phyloP scores from a whole-genome alignment of 2,113 vertebrate genomes.

The Thermophis baileyi region DNA sequence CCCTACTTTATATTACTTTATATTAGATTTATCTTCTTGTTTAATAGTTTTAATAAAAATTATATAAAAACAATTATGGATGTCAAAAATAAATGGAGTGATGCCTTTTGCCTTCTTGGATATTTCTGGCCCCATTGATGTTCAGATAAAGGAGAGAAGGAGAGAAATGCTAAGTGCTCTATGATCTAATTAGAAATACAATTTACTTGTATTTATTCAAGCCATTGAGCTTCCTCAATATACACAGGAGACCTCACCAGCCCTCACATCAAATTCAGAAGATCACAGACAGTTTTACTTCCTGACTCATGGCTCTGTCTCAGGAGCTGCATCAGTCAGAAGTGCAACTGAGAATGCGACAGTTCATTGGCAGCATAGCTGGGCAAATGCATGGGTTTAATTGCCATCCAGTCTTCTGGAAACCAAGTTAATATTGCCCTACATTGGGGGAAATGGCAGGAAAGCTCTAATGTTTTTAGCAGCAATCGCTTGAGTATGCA shows the following conservation, averaged over 20 bases:
- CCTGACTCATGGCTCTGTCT: conserved; percentile 26
- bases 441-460: neutral
- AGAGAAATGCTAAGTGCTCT: conserved; percentile 4
- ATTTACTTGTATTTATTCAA: conserved; percentile 24
- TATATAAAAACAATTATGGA: neutral
- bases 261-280: conserved; percentile 28
- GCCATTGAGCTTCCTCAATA: conserved; percentile 14
- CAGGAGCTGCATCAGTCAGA: conserved; percentile 20
- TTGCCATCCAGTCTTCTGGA: conserved; percentile 15
- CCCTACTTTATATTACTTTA: neutral
- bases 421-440: conserved; percentile 19
- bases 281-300: conserved; percentile 25
- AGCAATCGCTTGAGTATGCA: neutral
- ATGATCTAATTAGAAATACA: conserved; percentile 26
- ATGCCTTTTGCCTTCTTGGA: conserved; percentile 11
- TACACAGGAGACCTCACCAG: conserved; percentile 14
- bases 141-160: conserved; percentile 10
- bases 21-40: neutral
- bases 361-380: conserved; percentile 22
- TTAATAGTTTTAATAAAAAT: neutral
- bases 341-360: conserved; percentile 28
- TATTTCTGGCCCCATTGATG: neutral
- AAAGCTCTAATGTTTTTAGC: neutral
- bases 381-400: conserved; percentile 27
- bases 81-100: conserved; percentile 6